Base-by-base conservation (phyloP, 2,113 vertebrate genomes). In the Centropus bengalensis region DNA sequence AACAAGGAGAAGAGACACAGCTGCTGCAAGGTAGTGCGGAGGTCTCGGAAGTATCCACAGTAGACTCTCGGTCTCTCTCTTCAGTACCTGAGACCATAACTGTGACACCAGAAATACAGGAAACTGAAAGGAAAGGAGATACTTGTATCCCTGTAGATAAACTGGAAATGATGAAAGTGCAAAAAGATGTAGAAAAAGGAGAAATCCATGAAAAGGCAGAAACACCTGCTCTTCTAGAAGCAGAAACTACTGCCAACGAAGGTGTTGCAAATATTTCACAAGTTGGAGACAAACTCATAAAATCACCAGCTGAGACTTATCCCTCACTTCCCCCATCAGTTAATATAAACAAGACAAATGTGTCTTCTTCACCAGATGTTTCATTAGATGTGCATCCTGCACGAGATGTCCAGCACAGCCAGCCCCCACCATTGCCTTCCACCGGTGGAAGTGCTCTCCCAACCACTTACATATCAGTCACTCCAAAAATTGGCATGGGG, bases 401-500 rank as follows among this genome's bases (percentile, higher is more conserved):
- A 1, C 98, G 98, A 22, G 98, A 98, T 6, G 27, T 89, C 30
- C 88, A 96, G 88, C 98, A 96, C 9, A 85, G 92, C 28, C 97
- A 95, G 87, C 90, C 97, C n/a, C 86, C 97, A 28, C 32, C 94
- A 19, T 95, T 96, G 97, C 98, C 63, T 91, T 97, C 97, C 68
- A 67, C 97, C 94, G 97, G 94, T 85, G 98, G 95, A 33, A 91
- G 95, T 76, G n/a, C 96, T 97, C 80, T 97, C 97, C 96, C 98
- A 40, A 94, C 98, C 6, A 97, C 98, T 1, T 98, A 99, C 74
- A 96, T 99, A 95, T 97, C 99, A 21, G 97, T 99, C 90, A 98
- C 98, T 89, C 99, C 98, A 88, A 99, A 99, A 97, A 99, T 99
- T 6, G 99, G 99, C 81, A 99, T 99, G 99, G 99, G 99, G 7